Conservation (phyloP, 2,888 invertebrate species). For the Drosophila neonasuta region DNA sequence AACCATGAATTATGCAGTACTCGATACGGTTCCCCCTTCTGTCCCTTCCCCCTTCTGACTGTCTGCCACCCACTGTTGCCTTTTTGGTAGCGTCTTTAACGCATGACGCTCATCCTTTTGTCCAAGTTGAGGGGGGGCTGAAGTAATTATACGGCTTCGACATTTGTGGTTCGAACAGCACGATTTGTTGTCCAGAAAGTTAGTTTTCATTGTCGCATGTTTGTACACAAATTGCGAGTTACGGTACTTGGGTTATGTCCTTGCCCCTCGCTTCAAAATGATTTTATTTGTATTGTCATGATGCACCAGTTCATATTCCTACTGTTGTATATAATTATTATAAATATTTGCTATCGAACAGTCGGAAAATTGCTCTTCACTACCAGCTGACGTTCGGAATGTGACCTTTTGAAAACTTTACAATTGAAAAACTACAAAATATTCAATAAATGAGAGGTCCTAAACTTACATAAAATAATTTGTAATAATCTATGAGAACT, state of each 20-base stretch:
- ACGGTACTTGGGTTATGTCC: not conserved
- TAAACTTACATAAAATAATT: not conserved
- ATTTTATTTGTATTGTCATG: constrained; percentile 58
- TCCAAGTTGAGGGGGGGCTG: not conserved
- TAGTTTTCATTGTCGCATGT: constrained; percentile 74
- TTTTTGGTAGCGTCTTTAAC: constrained; percentile 57
- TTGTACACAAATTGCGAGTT: constrained; percentile 70
- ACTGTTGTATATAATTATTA: constrained; percentile 67
- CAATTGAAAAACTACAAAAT: not conserved
- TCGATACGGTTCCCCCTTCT: not conserved
- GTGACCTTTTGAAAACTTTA: not conserved
- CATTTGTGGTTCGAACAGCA: constrained; percentile 27
- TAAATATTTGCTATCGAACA: constrained; percentile 63
- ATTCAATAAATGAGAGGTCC: not conserved
- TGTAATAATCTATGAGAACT: no score
- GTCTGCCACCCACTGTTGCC: not conserved
- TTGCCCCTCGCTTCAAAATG: constrained; percentile 40
- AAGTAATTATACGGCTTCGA: constrained; percentile 49
- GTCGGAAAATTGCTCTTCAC: constrained; percentile 42
- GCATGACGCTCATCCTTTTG: constrained; percentile 66
- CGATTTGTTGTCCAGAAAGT: constrained; percentile 75
- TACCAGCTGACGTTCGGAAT: constrained; percentile 37
- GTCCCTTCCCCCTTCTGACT: no score
- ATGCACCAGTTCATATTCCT: constrained; percentile 18
- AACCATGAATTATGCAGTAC: constrained; percentile 68